These are phyloP conservation scores for Galerucella pusilla DNA, from an alignment of 2,888 invertebrate species.

Conservation along the genomic window DNA sequence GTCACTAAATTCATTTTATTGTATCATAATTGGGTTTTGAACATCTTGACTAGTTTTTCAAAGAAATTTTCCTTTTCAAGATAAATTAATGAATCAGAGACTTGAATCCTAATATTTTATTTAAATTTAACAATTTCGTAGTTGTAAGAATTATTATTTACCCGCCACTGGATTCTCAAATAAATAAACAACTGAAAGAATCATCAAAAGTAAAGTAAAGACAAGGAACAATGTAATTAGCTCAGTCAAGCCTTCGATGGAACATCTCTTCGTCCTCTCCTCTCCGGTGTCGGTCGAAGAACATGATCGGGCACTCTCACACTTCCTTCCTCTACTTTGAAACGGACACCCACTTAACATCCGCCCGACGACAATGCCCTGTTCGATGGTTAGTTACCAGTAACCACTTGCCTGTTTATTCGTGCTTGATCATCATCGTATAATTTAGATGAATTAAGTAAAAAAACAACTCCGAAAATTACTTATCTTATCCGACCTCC, in stretches of 20 bases:
- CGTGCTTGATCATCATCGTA: slow-evolving; percentile 18
- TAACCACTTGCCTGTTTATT: slow-evolving; percentile 15
- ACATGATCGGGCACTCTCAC: slow-evolving; percentile 51
- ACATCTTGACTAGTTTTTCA: too few relatives aligned
- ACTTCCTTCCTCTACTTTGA: slow-evolving; percentile 49
- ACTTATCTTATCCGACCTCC: slow-evolving; percentile 15
- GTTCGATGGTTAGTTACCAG: slow-evolving; percentile 12
- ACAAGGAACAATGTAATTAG: slow-evolving; percentile 43
- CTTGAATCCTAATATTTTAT: too few relatives aligned
- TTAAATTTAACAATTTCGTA: not conserved
- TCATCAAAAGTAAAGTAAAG: slow-evolving; percentile 14
- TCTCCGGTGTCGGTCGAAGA: slow-evolving; percentile 25
- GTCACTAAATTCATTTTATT: too few relatives aligned
- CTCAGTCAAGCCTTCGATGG: slow-evolving; percentile 44
- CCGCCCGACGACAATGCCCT: slow-evolving; percentile 45
- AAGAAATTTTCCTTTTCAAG: too few relatives aligned
- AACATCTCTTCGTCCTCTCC: slow-evolving; percentile 34
- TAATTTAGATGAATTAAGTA: slow-evolving; percentile 17
- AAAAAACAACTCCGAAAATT: slow-evolving; percentile 12
- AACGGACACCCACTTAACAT: slow-evolving; percentile 51
- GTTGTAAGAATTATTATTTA: not conserved
- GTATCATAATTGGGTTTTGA: too few relatives aligned
- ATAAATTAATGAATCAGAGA: too few relatives aligned
- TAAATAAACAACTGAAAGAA: slow-evolving; percentile 14
- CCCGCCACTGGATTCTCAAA: slow-evolving; percentile 20